phyloP scores from a whole-genome alignment of 1,140 invertebrate species.

The Ectropis grisescens region DNA sequence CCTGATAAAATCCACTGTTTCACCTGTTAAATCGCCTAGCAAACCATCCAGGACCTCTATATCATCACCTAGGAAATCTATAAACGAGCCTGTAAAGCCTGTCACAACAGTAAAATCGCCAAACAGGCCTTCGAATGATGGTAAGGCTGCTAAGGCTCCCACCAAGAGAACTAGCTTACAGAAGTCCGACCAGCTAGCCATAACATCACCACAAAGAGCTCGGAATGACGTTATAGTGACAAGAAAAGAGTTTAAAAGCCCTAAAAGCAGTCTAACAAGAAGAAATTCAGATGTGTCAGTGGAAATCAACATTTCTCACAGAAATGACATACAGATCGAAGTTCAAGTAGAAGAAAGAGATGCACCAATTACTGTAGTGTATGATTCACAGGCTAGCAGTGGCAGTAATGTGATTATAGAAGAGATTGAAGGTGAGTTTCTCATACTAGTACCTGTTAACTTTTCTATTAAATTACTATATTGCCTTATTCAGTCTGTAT shows the following conservation, averaged over 20 bases:
- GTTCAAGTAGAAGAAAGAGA: conserved; percentile 65
- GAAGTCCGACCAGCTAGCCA: conserved; percentile 20
- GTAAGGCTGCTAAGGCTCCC: conserved; percentile 22
- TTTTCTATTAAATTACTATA: too few relatives aligned
- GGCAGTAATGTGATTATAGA: conserved; percentile 40
- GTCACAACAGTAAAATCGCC: conserved; percentile 8
- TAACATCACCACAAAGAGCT: conserved; percentile 17
- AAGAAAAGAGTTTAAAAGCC: conserved; percentile 47
- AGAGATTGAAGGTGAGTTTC: conserved; percentile 54
- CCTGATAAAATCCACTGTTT: conserved; percentile 24
- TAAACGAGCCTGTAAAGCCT: conserved; percentile 18
- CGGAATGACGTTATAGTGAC: conserved; percentile 47
- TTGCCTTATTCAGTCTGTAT: too few relatives aligned
- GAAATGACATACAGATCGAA: conserved; percentile 64
- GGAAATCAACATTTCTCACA: conserved; percentile 64
- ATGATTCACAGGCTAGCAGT: conserved; percentile 24
- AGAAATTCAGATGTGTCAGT: conserved; percentile 59
- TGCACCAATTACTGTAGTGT: conserved; percentile 43
- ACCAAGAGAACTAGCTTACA: conserved; percentile 19
- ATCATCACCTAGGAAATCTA: conserved; percentile 32
- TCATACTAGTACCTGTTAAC: too few relatives aligned
- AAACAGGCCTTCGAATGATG: conserved; percentile 21
- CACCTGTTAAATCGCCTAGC: conserved; percentile 34
- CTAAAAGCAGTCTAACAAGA: conserved; percentile 30
- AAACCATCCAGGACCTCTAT: conserved; percentile 28